Evolutionary conservation across 2,797 vertebrate species (phyloP).

Genomic region (Spondyliosoma cantharus): DNA sequence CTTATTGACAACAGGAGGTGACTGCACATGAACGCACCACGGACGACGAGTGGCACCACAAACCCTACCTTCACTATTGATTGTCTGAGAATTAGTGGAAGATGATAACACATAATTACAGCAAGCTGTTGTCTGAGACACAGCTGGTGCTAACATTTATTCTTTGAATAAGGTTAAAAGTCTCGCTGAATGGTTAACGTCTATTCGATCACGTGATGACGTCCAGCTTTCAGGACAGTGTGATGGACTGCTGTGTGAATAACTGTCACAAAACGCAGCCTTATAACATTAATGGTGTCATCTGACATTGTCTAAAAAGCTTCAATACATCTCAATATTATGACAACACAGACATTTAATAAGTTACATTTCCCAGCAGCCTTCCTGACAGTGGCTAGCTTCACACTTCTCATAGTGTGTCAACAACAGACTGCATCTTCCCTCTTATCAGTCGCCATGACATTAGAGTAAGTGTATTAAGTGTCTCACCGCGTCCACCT

Average conservation of each 20-base stretch:
- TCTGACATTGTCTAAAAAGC: background rate
- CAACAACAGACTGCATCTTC: background rate
- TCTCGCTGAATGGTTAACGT: too few species aligned
- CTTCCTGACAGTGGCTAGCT: background rate
- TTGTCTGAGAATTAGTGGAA: too few species aligned
- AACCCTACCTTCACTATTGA: background rate
- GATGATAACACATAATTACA: too few species aligned
- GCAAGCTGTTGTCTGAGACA: background rate
- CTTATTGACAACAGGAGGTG: background rate
- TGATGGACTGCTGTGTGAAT: background rate
- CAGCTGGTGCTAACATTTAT: background rate
- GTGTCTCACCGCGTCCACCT: constrained; percentile 81
- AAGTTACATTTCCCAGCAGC: background rate
- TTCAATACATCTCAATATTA: too few species aligned
- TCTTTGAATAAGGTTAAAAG: too few species aligned
- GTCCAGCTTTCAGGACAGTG: background rate
- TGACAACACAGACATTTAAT: background rate
- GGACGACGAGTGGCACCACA: too few species aligned
- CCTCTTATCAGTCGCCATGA: background rate
- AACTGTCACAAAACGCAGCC: background rate
- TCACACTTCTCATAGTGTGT: background rate
- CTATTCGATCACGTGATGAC: background rate
- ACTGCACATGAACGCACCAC: constrained; percentile 2
- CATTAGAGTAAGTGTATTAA: accelerated
- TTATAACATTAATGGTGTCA: too few species aligned